These are phyloP conservation scores for Sphaeramia orbicularis DNA, from an alignment of 2,797 vertebrate genomes.

Conservation along the genomic window DNA sequence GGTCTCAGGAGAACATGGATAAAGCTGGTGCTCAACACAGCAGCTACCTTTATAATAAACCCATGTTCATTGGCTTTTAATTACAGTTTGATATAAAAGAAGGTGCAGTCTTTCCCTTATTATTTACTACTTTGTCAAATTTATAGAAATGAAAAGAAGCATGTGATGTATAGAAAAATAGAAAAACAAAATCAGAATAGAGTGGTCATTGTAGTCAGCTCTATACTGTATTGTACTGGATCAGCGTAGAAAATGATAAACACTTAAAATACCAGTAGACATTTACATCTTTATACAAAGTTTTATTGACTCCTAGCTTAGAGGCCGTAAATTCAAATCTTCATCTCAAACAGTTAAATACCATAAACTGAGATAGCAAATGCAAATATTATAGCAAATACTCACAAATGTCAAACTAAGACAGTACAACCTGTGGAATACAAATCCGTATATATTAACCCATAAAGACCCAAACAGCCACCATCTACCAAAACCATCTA, in stretches of 20 bases:
- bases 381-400: constrained; percentile 47
- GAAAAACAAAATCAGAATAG: background rate
- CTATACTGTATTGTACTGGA: no score
- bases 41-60: no score
- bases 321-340: constrained; percentile 49
- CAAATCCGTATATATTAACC: background rate
- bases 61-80: no score
- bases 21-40: no score
- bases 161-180: background rate
- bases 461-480: no score
- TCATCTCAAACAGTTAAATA: background rate
- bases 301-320: constrained; percentile 8
- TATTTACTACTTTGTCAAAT: background rate
- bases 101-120: no score
- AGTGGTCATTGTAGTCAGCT: background rate
- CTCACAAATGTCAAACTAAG: background rate
- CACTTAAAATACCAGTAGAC: background rate
- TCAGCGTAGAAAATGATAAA: no score
- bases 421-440: background rate
- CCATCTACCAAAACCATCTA: no score
- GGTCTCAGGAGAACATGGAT: no score
- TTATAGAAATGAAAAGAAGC: background rate
- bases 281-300: constrained; percentile 18
- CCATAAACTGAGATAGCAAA: constrained; percentile 35
- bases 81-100: no score